Percentiles rank a stretch among this genome's conserved stretches.
phyloP scores from a whole-genome alignment of 2,113 vertebrate genomes.

The Gasterosteus nipponicus region DNA sequence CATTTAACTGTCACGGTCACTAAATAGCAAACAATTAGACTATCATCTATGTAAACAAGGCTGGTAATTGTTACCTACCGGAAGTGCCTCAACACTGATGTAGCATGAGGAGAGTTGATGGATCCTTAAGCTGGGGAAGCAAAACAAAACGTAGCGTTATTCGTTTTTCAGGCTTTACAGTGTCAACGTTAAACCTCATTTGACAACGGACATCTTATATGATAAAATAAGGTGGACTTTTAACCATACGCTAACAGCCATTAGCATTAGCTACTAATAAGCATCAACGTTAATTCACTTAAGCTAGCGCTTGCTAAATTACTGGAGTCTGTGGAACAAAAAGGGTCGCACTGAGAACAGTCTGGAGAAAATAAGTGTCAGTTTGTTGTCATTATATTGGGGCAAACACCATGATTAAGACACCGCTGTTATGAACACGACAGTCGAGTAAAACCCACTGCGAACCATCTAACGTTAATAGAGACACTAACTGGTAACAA shows the following conservation, averaged over 20 bases:
- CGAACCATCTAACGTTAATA: not conserved
- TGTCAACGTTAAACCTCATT: not conserved
- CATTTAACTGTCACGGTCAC: not conserved
- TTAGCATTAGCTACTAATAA: constrained; percentile 8
- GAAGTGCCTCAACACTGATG: constrained; percentile 83
- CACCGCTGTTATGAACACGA: not conserved
- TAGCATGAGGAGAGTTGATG: constrained; percentile 87
- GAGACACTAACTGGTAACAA: constrained; percentile 4
- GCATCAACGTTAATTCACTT: constrained; percentile 14
- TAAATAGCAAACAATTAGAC: not conserved
- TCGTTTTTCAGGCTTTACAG: not conserved
- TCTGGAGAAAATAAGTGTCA: constrained; percentile 11
- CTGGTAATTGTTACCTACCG: constrained; percentile 81
- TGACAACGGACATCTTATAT: not conserved
- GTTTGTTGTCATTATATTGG: not conserved
- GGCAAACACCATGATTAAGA: constrained; percentile 4
- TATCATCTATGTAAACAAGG: not conserved
- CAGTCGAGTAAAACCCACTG: not conserved
- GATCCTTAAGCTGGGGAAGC: constrained; percentile 79
- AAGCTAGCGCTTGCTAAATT: constrained; percentile 9
- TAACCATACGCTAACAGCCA: not conserved
- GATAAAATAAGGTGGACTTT: not conserved
- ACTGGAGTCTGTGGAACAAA: constrained; percentile 35
- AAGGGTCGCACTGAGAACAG: constrained; percentile 46
- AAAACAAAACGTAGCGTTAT: not conserved